Percentiles rank a stretch among this genome's conserved stretches.
Evolutionary conservation across 2,113 vertebrate genomes (phyloP).

Genomic region (Coregonus clupeaformis): DNA sequence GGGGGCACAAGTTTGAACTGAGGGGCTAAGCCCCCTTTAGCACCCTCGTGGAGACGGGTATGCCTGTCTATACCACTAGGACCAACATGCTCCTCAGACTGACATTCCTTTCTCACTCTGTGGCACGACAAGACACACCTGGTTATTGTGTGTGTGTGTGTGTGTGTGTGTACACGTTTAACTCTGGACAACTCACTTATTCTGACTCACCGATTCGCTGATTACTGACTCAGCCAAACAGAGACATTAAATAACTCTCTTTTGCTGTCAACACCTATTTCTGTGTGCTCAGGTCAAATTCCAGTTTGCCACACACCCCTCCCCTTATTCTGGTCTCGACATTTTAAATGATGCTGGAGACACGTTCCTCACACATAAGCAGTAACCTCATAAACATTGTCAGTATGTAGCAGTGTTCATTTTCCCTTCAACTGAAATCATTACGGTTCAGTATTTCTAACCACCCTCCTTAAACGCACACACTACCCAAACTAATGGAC

Average conservation of each 20-base stretch:
- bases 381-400: too few species aligned
- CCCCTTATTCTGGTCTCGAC: too few species aligned
- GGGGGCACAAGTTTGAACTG: too few species aligned
- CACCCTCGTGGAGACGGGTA: neutral
- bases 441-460: too few species aligned
- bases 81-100: neutral
- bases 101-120: neutral
- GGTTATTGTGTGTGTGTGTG: neutral
- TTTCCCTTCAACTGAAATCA: too few species aligned
- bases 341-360: too few species aligned
- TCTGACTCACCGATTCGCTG: neutral
- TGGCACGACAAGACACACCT: neutral
- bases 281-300: neutral
- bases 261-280: neutral
- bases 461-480: too few species aligned
- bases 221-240: neutral
- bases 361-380: too few species aligned
- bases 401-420: too few species aligned
- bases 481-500: too few species aligned
- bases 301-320: neutral
- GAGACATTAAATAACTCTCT: neutral
- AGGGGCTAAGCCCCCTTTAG: too few species aligned
- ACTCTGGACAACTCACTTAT: neutral
- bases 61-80: neutral
- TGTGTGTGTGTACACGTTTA: neutral